Conservation (phyloP, 2,888 invertebrate genomes). For the Malthinus flaveolus region DNA sequence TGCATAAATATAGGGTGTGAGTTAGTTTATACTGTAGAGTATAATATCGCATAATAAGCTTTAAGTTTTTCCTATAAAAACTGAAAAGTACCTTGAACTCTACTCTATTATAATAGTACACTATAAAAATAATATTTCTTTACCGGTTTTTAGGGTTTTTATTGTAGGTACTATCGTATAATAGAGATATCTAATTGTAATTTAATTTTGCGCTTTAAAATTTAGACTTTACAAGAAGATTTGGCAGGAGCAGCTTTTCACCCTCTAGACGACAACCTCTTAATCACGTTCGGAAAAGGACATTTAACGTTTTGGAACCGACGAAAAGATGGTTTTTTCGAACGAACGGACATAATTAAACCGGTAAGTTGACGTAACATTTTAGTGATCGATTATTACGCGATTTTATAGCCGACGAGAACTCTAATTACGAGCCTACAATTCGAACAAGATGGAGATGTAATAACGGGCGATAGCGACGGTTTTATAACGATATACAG, state of each 20-base stretch:
- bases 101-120: too few relatives aligned
- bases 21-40: conserved; percentile 6
- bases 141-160: too few relatives aligned
- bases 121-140: too few relatives aligned
- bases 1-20: conserved; percentile 33
- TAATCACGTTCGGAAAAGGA: conserved; percentile 89
- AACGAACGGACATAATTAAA: conserved; percentile 85
- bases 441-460: conserved; percentile 89
- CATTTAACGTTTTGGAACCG: conserved; percentile 93
- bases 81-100: conserved; percentile 14
- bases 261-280: conserved; percentile 86
- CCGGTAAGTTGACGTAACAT: conserved; percentile 59
- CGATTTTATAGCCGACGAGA: conserved; percentile 69
- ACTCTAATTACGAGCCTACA: conserved; percentile 85
- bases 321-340: conserved; percentile 88
- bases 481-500: conserved; percentile 91
- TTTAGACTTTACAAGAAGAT: conserved; percentile 85
- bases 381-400: background rate
- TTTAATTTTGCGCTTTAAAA: too few relatives aligned
- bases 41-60: conserved; percentile 24
- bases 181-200: too few relatives aligned
- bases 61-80: conserved; percentile 5
- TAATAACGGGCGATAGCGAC: conserved; percentile 89
- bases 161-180: too few relatives aligned
- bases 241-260: conserved; percentile 88